These are phyloP conservation scores for Lagenorhynchus albirostris DNA, from an alignment of 2,113 vertebrate genomes.

Conservation along the genomic window DNA sequence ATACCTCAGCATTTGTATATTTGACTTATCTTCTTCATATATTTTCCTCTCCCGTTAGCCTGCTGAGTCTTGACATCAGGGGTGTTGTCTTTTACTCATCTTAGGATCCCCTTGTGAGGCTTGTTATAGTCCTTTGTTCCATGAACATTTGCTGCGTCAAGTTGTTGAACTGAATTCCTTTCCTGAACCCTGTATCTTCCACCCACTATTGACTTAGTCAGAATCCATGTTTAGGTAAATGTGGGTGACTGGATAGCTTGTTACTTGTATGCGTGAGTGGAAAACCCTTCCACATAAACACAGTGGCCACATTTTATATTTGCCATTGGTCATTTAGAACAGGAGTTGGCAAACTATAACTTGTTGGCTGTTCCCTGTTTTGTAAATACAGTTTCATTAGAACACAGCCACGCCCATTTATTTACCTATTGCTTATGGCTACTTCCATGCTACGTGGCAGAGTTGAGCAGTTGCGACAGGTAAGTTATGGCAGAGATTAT, in stretches of 20 bases:
- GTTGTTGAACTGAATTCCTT: neutral
- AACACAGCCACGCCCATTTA: neutral
- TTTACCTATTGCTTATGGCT: neutral
- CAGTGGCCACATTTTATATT: neutral
- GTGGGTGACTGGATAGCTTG: neutral
- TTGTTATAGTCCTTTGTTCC: neutral
- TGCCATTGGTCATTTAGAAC: neutral
- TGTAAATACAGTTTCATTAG: neutral
- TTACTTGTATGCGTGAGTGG: neutral
- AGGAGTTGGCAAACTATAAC: neutral
- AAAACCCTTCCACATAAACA: neutral
- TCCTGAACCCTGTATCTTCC: neutral
- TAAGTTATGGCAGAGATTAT: neutral
- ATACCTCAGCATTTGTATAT: neutral
- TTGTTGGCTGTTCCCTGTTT: neutral
- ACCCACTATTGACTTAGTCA: neutral
- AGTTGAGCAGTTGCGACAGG: neutral
- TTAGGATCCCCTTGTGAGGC: neutral
- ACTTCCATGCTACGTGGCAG: neutral
- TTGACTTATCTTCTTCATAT: neutral
- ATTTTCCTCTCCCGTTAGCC: neutral
- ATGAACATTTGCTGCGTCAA: neutral
- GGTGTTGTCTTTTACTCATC: neutral
- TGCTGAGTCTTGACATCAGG: neutral
- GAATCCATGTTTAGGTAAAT: neutral